Percentiles rank a stretch among this genome's conserved stretches.
Evolutionary conservation across 2,113 vertebrate genomes (phyloP).

Genomic region (Protobothrops flavoviridis): DNA sequence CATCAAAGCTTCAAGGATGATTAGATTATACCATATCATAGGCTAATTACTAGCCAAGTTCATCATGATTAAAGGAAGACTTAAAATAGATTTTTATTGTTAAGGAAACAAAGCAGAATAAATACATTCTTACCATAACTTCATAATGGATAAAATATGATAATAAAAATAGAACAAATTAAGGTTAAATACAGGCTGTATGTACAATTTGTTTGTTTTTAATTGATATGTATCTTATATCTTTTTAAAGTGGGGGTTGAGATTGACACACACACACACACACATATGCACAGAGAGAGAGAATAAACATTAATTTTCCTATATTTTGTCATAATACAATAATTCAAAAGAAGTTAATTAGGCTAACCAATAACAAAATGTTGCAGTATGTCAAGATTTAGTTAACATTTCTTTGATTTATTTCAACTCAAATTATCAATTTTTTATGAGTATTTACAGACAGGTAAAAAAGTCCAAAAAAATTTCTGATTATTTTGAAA

Average conservation of each 20-base stretch:
- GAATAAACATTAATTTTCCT: background rate
- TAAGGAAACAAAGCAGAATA: background rate
- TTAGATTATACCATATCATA: conserved; percentile 23
- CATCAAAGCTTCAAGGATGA: conserved; percentile 16
- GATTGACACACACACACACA: background rate
- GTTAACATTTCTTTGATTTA: background rate
- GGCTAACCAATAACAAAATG: background rate
- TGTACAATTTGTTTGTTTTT: background rate
- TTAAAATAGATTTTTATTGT: conserved; percentile 13
- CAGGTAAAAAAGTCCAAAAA: background rate
- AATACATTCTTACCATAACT: background rate
- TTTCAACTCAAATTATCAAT: background rate
- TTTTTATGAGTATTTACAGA: background rate
- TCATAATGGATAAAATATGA: background rate
- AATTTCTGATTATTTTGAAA: background rate
- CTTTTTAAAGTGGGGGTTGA: background rate
- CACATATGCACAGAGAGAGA: background rate
- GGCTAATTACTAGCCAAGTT: conserved; percentile 8
- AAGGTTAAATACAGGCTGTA: background rate
- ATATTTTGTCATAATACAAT: background rate
- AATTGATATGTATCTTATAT: background rate
- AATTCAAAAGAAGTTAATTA: background rate
- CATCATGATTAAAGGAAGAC: conserved; percentile 7
- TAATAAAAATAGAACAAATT: background rate
- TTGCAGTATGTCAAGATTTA: background rate